These are phyloP conservation scores for Drosophila mauritiana DNA, from an alignment of 1,140 invertebrate genomes.

Conservation along the genomic window DNA sequence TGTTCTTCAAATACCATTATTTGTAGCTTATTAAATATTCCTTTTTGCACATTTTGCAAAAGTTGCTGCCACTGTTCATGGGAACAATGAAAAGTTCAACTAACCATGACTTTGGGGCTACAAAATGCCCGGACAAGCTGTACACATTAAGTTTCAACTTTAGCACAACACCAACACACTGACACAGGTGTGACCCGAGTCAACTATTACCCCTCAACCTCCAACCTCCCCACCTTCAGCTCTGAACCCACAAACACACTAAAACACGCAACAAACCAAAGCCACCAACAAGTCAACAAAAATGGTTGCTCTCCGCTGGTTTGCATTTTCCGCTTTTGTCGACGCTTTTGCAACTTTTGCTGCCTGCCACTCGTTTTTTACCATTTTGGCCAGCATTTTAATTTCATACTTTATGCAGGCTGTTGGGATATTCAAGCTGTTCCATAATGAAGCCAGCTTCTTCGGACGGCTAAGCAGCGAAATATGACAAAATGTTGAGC, in stretches of 20 bases:
- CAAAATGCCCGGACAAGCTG: slow-evolving; percentile 48
- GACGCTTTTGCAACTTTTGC: slow-evolving; percentile 46
- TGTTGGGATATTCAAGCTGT: slow-evolving; percentile 25
- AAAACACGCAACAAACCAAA: slow-evolving; percentile 29
- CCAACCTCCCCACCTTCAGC: not conserved
- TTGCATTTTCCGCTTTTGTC: slow-evolving; percentile 48
- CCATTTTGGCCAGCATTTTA: slow-evolving; percentile 54
- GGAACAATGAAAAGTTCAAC: slow-evolving; percentile 32
- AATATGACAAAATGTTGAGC: slow-evolving; percentile 72
- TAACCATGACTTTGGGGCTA: slow-evolving; percentile 34
- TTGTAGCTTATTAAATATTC: not conserved
- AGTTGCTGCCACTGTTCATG: slow-evolving; percentile 15
- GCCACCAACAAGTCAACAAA: slow-evolving; percentile 55
- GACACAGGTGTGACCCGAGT: slow-evolving; percentile 41
- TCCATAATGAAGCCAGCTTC: slow-evolving; percentile 67
- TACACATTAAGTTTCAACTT: slow-evolving; percentile 62
- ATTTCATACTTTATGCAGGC: slow-evolving; percentile 63
- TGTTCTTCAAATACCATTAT: not conserved
- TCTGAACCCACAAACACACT: not conserved
- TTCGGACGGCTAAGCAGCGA: slow-evolving; percentile 59
- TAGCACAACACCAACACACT: slow-evolving; percentile 25
- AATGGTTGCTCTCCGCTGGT: slow-evolving; percentile 24
- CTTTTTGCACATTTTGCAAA: not conserved
- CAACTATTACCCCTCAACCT: too few species aligned
- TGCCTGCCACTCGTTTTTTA: slow-evolving; percentile 41